Percentiles rank a stretch among this genome's conserved stretches.
phyloP scores from a whole-genome alignment of 2,797 vertebrate genomes.

The Coregonus sp. region DNA sequence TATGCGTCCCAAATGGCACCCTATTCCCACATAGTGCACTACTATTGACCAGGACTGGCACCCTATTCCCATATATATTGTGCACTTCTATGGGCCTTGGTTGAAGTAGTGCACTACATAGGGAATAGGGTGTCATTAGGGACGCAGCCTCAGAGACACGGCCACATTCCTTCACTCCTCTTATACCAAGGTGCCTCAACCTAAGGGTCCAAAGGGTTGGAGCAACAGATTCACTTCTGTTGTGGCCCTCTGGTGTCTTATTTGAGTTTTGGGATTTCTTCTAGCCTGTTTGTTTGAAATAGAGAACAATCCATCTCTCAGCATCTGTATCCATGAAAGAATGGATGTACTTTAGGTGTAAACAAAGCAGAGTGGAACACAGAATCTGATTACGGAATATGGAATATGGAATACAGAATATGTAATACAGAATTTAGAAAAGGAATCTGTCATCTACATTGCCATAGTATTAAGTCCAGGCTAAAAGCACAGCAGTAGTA shows the following conservation, averaged over 20 bases:
- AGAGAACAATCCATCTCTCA: slow-evolving; percentile 31
- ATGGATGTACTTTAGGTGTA: slow-evolving; percentile 24
- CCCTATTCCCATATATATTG: not conserved
- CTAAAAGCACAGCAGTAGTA: not conserved
- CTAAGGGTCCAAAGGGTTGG: not conserved
- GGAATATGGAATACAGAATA: slow-evolving; percentile 9
- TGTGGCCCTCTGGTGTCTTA: not conserved
- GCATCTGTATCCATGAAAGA: slow-evolving; percentile 20
- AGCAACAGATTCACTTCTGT: not conserved
- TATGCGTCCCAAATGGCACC: not conserved
- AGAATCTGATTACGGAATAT: not conserved
- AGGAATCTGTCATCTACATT: not conserved
- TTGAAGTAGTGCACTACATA: no score
- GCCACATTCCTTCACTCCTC: not conserved
- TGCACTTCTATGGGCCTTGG: not conserved
- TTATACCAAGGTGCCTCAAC: not conserved
- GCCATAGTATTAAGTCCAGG: not conserved
- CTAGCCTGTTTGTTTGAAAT: slow-evolving; percentile 3
- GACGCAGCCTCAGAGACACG: no score
- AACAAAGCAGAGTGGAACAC: slow-evolving; percentile 13
- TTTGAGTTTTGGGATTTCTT: not conserved
- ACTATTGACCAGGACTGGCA: not conserved
- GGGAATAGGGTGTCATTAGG: no score
- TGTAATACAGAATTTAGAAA: not conserved
- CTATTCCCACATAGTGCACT: not conserved